Conservation (phyloP, 2,888 invertebrate species). For the Volucella bombylans region DNA sequence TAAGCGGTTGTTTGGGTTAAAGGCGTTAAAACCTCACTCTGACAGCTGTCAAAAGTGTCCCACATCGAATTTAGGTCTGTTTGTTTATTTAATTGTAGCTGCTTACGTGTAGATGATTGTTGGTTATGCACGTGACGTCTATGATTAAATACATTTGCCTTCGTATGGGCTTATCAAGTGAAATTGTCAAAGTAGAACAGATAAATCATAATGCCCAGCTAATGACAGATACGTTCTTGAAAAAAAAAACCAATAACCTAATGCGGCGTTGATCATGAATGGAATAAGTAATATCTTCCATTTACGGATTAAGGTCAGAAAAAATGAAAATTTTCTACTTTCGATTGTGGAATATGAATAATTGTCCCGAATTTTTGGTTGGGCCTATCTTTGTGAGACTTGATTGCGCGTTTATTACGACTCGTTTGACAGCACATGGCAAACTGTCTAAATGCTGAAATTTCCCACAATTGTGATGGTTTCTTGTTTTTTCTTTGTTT, state of each 20-base stretch:
- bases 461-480: conserved; percentile 45
- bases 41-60: neutral
- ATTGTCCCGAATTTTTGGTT: conserved; percentile 10
- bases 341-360: neutral
- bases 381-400: neutral
- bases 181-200: conserved; percentile 35
- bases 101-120: conserved; percentile 2
- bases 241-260: conserved; percentile 35
- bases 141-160: neutral
- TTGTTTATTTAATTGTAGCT: neutral
- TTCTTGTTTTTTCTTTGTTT: neutral
- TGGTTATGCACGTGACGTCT: too few relatives aligned
- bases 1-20: conserved; percentile 13
- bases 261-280: conserved; percentile 22
- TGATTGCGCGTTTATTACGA: neutral
- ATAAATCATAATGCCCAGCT: conserved; percentile 25
- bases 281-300: conserved; percentile 39
- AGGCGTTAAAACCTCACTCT: conserved; percentile 18
- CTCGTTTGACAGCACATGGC: conserved; percentile 11
- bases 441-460: conserved; percentile 27
- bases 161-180: neutral
- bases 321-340: conserved; percentile 18
- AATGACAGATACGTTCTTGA: conserved; percentile 11
- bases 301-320: conserved; percentile 38
- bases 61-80: conserved; percentile 21